phyloP scores from a whole-genome alignment of 2,888 invertebrate species.

The Anthophora plumipes region DNA sequence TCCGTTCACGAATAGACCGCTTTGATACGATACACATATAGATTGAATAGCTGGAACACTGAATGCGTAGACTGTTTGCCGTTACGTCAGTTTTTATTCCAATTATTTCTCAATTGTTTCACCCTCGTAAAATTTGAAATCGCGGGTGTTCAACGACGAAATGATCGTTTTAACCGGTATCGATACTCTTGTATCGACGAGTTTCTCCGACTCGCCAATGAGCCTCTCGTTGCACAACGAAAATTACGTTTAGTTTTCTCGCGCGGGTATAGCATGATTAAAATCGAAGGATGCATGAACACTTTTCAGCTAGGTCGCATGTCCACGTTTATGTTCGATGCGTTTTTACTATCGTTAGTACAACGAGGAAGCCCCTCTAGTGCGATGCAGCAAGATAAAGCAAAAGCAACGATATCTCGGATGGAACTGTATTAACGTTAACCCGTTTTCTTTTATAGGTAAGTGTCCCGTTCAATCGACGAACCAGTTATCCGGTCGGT shows the following conservation, averaged over 20 bases:
- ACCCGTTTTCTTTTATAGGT: slow-evolving; percentile 68
- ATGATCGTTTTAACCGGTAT: neutral
- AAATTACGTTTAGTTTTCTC: neutral
- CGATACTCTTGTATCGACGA: slow-evolving; percentile 5
- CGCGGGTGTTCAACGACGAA: neutral
- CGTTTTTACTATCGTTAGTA: slow-evolving; percentile 27
- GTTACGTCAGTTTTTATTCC: neutral
- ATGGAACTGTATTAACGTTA: slow-evolving; percentile 30
- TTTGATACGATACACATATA: slow-evolving; percentile 34
- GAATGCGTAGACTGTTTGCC: slow-evolving; percentile 43
- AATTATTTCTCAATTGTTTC: no score
- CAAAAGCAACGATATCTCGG: neutral
- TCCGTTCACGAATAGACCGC: slow-evolving; percentile 37
- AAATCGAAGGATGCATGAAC: slow-evolving; percentile 42
- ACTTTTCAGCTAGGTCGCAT: slow-evolving; percentile 43
- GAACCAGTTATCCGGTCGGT: slow-evolving; percentile 61
- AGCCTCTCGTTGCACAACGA: neutral
- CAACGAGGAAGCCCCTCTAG: slow-evolving; percentile 24
- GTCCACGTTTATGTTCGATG: slow-evolving; percentile 38
- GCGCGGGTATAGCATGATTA: slow-evolving; percentile 41
- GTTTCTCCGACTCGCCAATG: neutral
- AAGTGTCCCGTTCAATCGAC: slow-evolving; percentile 56
- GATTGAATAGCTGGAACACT: slow-evolving; percentile 31
- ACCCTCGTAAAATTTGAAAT: neutral
- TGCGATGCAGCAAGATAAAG: slow-evolving; percentile 43